Conservation (phyloP, 2,888 invertebrate genomes). For the Blastobasis adustella region DNA sequence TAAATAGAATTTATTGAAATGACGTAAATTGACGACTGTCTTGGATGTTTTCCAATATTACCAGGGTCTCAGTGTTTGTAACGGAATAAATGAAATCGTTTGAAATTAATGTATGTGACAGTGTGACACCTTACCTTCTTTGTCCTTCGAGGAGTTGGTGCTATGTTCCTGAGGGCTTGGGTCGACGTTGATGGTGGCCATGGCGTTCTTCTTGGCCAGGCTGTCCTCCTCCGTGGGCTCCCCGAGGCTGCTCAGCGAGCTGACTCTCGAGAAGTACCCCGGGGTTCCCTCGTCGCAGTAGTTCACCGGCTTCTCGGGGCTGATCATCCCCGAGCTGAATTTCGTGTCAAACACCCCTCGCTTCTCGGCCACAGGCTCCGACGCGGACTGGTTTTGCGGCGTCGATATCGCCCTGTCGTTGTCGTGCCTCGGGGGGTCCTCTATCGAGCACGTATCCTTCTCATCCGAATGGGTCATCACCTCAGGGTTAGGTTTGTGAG, state of each 20-base stretch:
- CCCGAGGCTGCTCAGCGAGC: slow-evolving; percentile 75
- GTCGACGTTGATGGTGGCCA: slow-evolving; percentile 58
- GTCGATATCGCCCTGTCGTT: slow-evolving; percentile 57
- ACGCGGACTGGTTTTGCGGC: slow-evolving; percentile 32
- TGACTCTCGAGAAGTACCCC: slow-evolving; percentile 82
- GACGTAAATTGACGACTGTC: no score
- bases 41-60: no score
- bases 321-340: slow-evolving; percentile 81
- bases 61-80: no score
- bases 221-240: slow-evolving; percentile 68
- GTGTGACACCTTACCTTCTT: slow-evolving; percentile 46
- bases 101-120: no score
- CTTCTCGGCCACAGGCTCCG: slow-evolving; percentile 41
- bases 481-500: slow-evolving; percentile 57
- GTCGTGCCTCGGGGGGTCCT: slow-evolving; percentile 60
- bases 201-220: slow-evolving; percentile 61
- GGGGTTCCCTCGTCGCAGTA: slow-evolving; percentile 94
- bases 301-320: slow-evolving; percentile 86
- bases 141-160: slow-evolving; percentile 51
- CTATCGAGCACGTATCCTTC: slow-evolving; percentile 65
- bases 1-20: no score
- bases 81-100: no score
- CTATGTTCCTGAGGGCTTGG: slow-evolving; percentile 43
- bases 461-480: slow-evolving; percentile 69
- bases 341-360: slow-evolving; percentile 60